Conservation (phyloP, 1,140 invertebrate genomes). For the Drosophila prosaltans region DNA sequence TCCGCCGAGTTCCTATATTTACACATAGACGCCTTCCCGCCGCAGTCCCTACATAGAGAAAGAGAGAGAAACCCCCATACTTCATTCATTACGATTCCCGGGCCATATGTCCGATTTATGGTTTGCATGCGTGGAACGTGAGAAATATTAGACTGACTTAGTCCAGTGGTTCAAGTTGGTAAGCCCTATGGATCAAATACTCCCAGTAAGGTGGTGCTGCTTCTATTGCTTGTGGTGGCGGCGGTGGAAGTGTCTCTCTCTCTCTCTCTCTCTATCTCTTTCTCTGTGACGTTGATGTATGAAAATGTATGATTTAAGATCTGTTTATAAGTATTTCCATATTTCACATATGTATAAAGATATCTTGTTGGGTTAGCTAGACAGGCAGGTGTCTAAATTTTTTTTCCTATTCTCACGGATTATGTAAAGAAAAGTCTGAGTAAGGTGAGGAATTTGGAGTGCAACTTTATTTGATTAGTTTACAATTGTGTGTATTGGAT, state of each 20-base stretch:
- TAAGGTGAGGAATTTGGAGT: not conserved
- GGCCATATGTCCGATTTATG: constrained; percentile 60
- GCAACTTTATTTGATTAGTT: constrained; percentile 31
- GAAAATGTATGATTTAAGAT: constrained; percentile 51
- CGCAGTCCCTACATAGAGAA: not conserved
- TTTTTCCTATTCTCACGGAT: constrained; percentile 50
- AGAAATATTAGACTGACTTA: constrained; percentile 75
- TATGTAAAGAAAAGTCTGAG: not conserved
- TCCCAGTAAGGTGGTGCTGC: constrained; percentile 27
- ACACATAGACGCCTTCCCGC: constrained; percentile 36
- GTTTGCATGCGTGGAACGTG: constrained; percentile 57
- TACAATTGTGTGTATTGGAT: constrained; percentile 42
- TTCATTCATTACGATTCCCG: constrained; percentile 17
- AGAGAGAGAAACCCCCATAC: not conserved
- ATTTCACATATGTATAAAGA: constrained; percentile 14
- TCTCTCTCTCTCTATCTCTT: constrained; percentile 14
- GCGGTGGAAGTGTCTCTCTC: too few species aligned
- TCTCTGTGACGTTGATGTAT: constrained; percentile 55
- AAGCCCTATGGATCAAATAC: constrained; percentile 68
- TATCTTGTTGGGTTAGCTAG: not conserved
- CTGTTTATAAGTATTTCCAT: constrained; percentile 56
- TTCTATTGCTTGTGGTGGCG: constrained; percentile 18
- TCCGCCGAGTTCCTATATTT: constrained; percentile 47
- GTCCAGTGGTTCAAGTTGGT: constrained; percentile 70
- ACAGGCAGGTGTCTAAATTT: constrained; percentile 50